These are phyloP conservation scores for Gryon sp. DNA, from an alignment of 1,140 invertebrate species.

Conservation along the genomic window DNA sequence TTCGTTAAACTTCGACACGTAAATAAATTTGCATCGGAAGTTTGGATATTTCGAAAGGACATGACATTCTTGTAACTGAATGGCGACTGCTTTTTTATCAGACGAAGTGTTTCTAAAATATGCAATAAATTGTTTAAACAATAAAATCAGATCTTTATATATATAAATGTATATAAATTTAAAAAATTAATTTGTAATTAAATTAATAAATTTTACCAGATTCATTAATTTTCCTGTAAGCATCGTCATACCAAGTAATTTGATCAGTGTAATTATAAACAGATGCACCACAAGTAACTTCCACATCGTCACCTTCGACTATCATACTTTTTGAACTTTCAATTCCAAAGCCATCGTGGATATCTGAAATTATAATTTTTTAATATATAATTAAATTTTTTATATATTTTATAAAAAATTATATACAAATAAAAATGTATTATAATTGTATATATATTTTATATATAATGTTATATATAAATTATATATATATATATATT, in stretches of 20 bases:
- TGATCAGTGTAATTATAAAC: slow-evolving; percentile 79
- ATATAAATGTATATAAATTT: no score
- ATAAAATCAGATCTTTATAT: not conserved
- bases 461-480: no score
- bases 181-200: not conserved
- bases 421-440: not conserved
- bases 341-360: slow-evolving; percentile 74
- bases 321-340: slow-evolving; percentile 71
- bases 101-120: slow-evolving; percentile 57
- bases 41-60: slow-evolving; percentile 58
- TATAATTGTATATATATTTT: no score
- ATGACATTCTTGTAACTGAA: slow-evolving; percentile 68
- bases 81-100: slow-evolving; percentile 33
- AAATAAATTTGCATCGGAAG: slow-evolving; percentile 55
- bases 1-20: slow-evolving; percentile 64
- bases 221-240: slow-evolving; percentile 18
- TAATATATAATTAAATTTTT: not conserved
- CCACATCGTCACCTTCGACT: slow-evolving; percentile 79
- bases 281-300: slow-evolving; percentile 80
- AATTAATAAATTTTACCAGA: slow-evolving; percentile 28
- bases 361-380: slow-evolving; percentile 65
- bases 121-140: not conserved
- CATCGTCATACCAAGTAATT: slow-evolving; percentile 73
- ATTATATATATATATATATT: no score
- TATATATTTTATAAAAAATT: not conserved